Evolutionary conservation across 2,888 invertebrate genomes (phyloP).

Genomic region (Diadromus collaris): DNA sequence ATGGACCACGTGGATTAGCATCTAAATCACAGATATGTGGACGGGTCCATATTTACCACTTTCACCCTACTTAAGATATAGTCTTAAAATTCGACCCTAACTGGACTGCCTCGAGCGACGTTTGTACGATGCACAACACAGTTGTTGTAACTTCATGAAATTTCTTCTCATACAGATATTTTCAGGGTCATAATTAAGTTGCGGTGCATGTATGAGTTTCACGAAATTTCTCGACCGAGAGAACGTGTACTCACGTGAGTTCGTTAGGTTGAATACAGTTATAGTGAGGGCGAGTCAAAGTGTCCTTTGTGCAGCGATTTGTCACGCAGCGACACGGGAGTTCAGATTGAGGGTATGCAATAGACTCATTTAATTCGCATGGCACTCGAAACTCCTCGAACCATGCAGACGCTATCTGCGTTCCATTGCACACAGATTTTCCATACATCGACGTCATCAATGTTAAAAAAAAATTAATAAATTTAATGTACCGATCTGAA

Average conservation of each 20-base stretch:
- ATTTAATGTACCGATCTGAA: no score
- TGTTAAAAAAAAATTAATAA: no score
- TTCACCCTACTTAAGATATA: no score
- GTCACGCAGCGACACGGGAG: constrained; percentile 69
- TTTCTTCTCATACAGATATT: no score
- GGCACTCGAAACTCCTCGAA: background rate
- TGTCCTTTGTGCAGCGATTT: constrained; percentile 71
- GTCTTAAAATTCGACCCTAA: no score
- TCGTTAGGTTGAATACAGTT: constrained; percentile 56
- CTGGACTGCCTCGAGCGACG: no score
- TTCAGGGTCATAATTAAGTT: constrained; percentile 18
- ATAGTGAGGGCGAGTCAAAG: constrained; percentile 38
- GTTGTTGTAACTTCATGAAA: no score
- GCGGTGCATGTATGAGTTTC: constrained; percentile 33
- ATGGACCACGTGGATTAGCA: no score
- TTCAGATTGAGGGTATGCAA: constrained; percentile 37
- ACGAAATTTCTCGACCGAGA: background rate
- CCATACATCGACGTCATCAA: background rate
- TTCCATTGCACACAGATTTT: background rate
- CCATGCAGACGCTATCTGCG: background rate
- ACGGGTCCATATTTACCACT: no score
- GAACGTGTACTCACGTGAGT: constrained; percentile 64
- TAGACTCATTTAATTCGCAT: constrained; percentile 16
- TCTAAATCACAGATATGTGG: no score
- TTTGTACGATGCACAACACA: no score